Evolutionary conservation across 2,113 vertebrate species (phyloP).

Genomic region (Bufo gargarizans): DNA sequence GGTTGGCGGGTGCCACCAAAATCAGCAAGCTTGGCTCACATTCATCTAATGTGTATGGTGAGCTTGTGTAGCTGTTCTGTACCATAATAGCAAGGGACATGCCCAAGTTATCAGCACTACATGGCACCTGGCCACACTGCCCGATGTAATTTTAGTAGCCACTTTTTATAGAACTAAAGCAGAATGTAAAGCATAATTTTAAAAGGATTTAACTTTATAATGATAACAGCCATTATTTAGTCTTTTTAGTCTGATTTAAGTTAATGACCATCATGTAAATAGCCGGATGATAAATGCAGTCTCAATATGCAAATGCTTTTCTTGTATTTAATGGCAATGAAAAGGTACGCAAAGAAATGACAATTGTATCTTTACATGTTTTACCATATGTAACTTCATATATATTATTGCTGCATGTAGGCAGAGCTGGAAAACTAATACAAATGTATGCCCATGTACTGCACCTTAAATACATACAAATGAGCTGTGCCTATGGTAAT

Average conservation of each 20-base stretch:
- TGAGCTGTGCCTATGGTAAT: too few relatives aligned
- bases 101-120: not conserved
- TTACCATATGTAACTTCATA: not conserved
- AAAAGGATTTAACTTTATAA: not conserved
- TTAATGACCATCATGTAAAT: constrained; percentile 31
- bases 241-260: constrained; percentile 16
- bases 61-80: too few relatives aligned
- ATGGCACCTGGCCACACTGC: not conserved
- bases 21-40: too few relatives aligned
- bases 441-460: not conserved
- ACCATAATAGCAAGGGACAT: not conserved
- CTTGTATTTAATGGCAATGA: constrained; percentile 16
- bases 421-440: not conserved
- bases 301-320: not conserved
- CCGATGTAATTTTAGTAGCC: not conserved
- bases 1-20: too few relatives aligned
- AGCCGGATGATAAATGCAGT: constrained; percentile 15
- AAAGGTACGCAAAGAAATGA: constrained; percentile 3
- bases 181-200: not conserved
- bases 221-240: not conserved
- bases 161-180: constrained; percentile 23
- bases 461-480: too few relatives aligned
- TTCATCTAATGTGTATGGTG: too few relatives aligned
- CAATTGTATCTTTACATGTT: not conserved
- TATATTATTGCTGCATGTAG: not conserved